phyloP scores from a whole-genome alignment of 2,888 invertebrate species.

The Autographa pulchrina region DNA sequence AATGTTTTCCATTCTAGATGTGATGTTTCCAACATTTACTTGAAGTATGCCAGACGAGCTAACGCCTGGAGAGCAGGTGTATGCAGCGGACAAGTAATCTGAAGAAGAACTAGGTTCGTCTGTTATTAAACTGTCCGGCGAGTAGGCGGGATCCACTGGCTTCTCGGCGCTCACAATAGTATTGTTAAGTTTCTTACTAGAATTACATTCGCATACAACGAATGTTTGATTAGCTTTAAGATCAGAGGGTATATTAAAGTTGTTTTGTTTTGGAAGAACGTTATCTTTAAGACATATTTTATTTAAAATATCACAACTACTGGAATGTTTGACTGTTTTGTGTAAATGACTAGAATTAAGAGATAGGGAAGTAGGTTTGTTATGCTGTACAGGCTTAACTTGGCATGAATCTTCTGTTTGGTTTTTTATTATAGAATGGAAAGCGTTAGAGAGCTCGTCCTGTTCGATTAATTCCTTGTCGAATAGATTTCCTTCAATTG shows the following conservation, averaged over 20 bases:
- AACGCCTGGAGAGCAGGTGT: conserved; percentile 76
- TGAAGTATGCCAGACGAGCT: conserved; percentile 67
- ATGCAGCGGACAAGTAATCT: conserved; percentile 82
- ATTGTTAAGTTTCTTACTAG: conserved; percentile 45
- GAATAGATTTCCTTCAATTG: conserved; percentile 78
- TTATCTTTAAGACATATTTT: conserved; percentile 65
- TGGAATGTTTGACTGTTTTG: conserved; percentile 82
- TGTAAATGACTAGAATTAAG: conserved; percentile 82
- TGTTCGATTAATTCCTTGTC: conserved; percentile 88
- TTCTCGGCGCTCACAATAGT: conserved; percentile 63
- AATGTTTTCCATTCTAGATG: conserved; percentile 80
- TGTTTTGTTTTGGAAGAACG: conserved; percentile 51
- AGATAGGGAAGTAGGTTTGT: conserved; percentile 79
- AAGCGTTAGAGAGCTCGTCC: conserved; percentile 86
- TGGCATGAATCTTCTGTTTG: conserved; percentile 71
- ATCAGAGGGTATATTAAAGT: conserved; percentile 54
- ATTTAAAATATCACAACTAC: conserved; percentile 79
- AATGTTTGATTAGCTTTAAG: conserved; percentile 52
- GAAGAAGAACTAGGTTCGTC: conserved; percentile 84
- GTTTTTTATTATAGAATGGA: conserved; percentile 82
- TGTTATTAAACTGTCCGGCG: conserved; percentile 81
- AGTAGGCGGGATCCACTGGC: conserved; percentile 70
- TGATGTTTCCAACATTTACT: conserved; percentile 74
- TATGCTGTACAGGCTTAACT: conserved; percentile 65
- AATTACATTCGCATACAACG: conserved; percentile 48